Conservation (phyloP, 2,888 invertebrate genomes). For the Geophilus truncorum region DNA sequence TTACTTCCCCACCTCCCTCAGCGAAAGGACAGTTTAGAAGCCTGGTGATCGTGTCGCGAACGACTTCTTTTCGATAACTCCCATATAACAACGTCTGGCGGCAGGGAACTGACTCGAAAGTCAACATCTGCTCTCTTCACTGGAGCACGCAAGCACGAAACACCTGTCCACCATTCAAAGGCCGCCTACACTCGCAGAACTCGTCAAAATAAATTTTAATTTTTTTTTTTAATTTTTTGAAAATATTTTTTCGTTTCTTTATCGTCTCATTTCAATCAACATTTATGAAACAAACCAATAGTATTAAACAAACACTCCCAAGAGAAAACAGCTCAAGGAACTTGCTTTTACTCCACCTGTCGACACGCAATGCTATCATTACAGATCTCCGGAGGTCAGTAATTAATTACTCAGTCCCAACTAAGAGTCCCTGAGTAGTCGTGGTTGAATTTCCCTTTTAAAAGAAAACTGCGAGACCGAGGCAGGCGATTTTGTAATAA, state of each 20-base stretch:
- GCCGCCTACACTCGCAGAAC: background rate
- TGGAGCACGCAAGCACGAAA: background rate
- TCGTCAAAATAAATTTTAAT: background rate
- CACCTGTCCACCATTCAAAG: background rate
- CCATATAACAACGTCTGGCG: background rate
- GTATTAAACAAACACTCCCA: background rate
- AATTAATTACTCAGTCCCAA: background rate
- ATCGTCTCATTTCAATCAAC: background rate
- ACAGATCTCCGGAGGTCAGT: background rate
- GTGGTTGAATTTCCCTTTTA: background rate
- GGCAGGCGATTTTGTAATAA: background rate
- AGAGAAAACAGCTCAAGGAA: background rate
- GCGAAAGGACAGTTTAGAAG: background rate
- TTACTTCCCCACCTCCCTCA: background rate
- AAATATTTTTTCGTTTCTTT: background rate
- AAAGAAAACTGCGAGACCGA: background rate
- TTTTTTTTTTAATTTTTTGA: background rate
- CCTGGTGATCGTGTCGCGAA: background rate
- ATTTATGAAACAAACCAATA: background rate
- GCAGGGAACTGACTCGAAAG: background rate
- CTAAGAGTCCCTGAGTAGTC: background rate
- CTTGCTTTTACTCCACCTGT: background rate
- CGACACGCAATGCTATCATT: background rate
- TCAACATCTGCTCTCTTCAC: background rate
- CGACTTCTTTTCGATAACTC: background rate